phyloP scores from a whole-genome alignment of 2,888 invertebrate genomes.

The Lamellibrachia satsuma region DNA sequence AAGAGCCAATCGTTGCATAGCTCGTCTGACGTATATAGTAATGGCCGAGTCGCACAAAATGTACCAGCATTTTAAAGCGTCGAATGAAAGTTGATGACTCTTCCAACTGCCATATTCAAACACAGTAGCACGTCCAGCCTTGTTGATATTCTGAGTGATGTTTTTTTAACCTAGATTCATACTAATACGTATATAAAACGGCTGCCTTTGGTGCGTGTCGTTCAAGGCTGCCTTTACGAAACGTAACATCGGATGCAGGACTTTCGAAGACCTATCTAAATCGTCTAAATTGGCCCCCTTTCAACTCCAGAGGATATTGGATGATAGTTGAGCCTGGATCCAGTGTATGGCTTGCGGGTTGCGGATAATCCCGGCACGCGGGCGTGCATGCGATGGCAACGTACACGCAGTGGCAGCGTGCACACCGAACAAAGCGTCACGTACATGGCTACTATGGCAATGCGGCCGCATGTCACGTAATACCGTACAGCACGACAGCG shows the following conservation, averaged over 20 bases:
- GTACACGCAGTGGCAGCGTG: background rate
- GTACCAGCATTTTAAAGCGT: background rate
- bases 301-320: background rate
- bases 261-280: slow-evolving; percentile 3
- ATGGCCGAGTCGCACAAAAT: background rate
- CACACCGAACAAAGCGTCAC: background rate
- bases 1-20: slow-evolving; percentile 17
- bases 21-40: background rate
- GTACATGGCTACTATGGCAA: background rate
- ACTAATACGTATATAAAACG: background rate
- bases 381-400: background rate
- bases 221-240: background rate
- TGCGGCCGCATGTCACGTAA: background rate
- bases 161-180: background rate
- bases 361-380: background rate
- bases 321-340: background rate
- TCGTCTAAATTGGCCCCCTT: slow-evolving; percentile 13
- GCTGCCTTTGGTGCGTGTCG: background rate
- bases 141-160: background rate
- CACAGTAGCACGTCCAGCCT: no score
- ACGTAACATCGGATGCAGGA: background rate
- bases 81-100: background rate
- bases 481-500: background rate
- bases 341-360: background rate
- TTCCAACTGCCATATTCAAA: background rate